Conservation (phyloP, 2,797 vertebrate species). For the Mycteria americana region DNA sequence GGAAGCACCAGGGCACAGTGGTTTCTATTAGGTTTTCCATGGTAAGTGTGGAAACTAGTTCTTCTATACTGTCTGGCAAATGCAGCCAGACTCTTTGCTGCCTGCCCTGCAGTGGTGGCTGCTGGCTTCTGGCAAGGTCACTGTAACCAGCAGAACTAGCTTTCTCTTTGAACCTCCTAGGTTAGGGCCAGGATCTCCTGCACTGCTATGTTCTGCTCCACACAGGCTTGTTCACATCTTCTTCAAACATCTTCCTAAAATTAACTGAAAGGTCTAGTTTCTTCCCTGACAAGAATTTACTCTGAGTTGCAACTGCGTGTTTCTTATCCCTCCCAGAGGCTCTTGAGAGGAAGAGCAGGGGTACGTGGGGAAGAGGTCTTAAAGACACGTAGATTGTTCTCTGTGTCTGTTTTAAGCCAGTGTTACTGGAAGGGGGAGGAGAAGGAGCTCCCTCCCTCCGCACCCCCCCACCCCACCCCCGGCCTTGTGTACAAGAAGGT, state of each 20-base stretch:
- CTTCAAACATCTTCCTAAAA: background rate
- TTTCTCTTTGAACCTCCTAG: background rate
- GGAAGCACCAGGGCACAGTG: background rate
- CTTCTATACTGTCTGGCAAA: background rate
- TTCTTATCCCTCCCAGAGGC: background rate
- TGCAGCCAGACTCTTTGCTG: background rate
- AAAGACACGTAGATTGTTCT: background rate
- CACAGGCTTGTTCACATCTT: background rate
- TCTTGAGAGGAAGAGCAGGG: background rate
- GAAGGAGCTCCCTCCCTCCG: background rate
- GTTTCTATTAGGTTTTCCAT: background rate
- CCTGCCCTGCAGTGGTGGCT: background rate
- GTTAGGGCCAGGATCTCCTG: background rate
- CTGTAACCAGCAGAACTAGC: background rate
- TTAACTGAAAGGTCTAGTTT: background rate
- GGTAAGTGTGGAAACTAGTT: background rate
- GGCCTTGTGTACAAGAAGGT: background rate
- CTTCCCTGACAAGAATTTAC: background rate
- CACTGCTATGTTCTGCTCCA: background rate
- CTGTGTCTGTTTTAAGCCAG: background rate
- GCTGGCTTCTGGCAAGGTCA: background rate
- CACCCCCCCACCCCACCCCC: accelerated
- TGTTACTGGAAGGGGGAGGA: background rate
- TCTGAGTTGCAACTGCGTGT: background rate
- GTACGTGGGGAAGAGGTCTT: background rate